These are phyloP conservation scores for Sycobia sp. DNA, from an alignment of 1,140 invertebrate genomes.

Conservation along the genomic window DNA sequence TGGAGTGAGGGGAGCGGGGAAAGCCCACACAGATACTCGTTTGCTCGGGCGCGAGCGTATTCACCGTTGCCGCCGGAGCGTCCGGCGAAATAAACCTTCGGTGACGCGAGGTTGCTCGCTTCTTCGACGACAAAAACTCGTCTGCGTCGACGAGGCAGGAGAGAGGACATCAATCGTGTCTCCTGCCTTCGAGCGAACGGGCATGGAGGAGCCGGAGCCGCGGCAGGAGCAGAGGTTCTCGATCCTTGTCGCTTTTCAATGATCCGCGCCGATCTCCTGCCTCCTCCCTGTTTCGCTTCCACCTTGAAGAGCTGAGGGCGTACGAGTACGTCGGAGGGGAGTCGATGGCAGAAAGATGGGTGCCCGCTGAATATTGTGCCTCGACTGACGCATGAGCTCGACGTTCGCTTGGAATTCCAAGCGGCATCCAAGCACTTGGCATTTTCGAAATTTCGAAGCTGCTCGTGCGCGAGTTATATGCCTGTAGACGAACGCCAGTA, in stretches of 20 bases:
- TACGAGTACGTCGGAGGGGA: not conserved
- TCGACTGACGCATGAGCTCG: not conserved
- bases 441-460: slow-evolving; percentile 6
- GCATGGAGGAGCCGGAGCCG: not conserved
- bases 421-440: not conserved
- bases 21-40: slow-evolving; percentile 28
- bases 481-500: not conserved
- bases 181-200: not conserved
- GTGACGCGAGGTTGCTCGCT: slow-evolving; percentile 21
- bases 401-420: slow-evolving; percentile 10
- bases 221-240: not conserved
- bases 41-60: slow-evolving; percentile 2
- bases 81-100: slow-evolving; percentile 45
- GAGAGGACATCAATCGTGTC: slow-evolving; percentile 41
- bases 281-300: not conserved
- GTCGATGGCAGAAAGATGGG: not conserved
- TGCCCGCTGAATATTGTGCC: not conserved
- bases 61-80: not conserved
- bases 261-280: not conserved
- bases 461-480: too few relatives aligned
- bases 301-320: not conserved
- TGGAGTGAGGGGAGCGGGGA: not conserved
- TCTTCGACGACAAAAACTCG: slow-evolving; percentile 49
- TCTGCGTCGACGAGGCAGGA: slow-evolving; percentile 37
- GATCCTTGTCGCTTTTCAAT: slow-evolving; percentile 24